Conservation (phyloP, 2,888 invertebrate species). For the Pollenia griseotomentosa region DNA sequence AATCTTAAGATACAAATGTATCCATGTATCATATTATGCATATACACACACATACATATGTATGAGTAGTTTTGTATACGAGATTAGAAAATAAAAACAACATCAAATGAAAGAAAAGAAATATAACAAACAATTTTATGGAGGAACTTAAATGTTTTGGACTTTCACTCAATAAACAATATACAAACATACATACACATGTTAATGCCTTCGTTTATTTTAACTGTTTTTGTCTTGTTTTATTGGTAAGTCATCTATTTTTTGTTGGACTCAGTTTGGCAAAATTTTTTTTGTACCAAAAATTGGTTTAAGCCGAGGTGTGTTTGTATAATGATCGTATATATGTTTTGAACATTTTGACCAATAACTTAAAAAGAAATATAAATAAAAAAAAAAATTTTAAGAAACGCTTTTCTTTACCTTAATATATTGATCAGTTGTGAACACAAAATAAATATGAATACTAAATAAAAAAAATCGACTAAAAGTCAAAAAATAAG, state of each 20-base stretch:
- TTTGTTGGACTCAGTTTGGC: neutral
- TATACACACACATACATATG: too few species aligned
- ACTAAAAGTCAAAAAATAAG: too few species aligned
- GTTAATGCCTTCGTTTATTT: slow-evolving; percentile 51
- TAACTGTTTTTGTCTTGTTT: neutral
- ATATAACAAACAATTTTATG: slow-evolving; percentile 20
- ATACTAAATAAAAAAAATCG: too few species aligned
- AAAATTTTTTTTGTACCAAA: neutral
- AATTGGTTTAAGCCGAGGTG: neutral
- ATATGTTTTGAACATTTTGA: too few species aligned
- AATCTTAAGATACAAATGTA: neutral
- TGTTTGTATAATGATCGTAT: too few species aligned
- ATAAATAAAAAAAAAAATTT: too few species aligned
- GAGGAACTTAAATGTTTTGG: slow-evolving; percentile 57
- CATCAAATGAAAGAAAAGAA: slow-evolving; percentile 35
- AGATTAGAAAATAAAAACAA: slow-evolving; percentile 21
- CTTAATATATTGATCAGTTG: too few species aligned
- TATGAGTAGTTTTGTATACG: neutral
- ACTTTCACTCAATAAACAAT: slow-evolving; percentile 64
- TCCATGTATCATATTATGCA: neutral
- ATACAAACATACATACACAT: neutral
- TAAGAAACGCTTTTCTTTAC: too few species aligned
- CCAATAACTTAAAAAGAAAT: too few species aligned
- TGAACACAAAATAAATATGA: too few species aligned
- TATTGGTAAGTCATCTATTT: neutral